Base-by-base conservation (phyloP, 2,113 vertebrate genomes). In the Scopus umbretta region DNA sequence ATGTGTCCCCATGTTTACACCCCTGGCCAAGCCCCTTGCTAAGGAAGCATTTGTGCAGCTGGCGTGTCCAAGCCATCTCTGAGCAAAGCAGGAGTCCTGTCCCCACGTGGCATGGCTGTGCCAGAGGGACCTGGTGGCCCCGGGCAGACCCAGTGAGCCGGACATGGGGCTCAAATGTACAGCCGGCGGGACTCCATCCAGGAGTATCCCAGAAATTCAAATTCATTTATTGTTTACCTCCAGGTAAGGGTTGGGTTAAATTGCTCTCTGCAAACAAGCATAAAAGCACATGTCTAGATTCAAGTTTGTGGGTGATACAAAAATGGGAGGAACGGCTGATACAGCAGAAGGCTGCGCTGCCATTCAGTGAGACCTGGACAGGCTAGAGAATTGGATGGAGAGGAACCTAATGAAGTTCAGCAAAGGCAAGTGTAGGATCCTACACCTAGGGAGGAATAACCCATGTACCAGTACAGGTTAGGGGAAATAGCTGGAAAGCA, bases 151-250 rank as follows among this genome's bases (percentile, higher is more conserved):
- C 53, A 17, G 22, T 2, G 9, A 49, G n/a, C 21, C 34, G 53
- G 53, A 27, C 4, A 1, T 7, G n/a, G 29, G 43, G 17, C 53
- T 49, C 10, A 14, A 49, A 16, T 0, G 3, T 45, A 7, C 7
- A 9, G 52, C 11, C 2, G 3, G 50, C 40, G 42, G 42, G n/a
- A 34, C 15, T n/a, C n/a, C 61, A 23, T 22, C 49, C 0, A 3
- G 18, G 27, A 34, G 13, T 13, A 74, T 20, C 29, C 13, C 29
- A 49, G 55, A 79, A 61, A 47, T 47, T 53, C 53, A 40, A 34
- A 47, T n/a, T 10, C 21, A 13, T 29, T 19, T 53, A 27, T 17
- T 23, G 4, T 17, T 23, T 79, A 47, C 13, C 36, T 50, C 36
- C 56, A 36, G 34, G 6, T 11, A 40, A 23, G 7, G 9, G 8